Evolutionary conservation across 2,797 vertebrate species (phyloP).

Genomic region (Scyliorhinus canicula): DNA sequence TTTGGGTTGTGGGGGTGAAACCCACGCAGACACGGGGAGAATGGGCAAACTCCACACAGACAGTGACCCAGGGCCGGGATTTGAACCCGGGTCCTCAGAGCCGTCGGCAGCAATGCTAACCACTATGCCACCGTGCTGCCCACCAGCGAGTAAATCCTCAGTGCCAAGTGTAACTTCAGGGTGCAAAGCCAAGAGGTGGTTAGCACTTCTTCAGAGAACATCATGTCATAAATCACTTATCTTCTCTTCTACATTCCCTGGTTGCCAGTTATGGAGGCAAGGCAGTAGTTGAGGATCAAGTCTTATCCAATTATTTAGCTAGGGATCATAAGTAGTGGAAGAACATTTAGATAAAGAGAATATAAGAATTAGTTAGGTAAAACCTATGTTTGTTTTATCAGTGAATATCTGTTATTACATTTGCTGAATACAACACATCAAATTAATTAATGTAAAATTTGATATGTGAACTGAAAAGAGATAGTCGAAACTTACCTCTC

Average conservation of each 20-base stretch:
- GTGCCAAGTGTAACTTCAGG: background rate
- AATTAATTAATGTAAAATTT: background rate
- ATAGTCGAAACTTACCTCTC: background rate
- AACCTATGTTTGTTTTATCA: background rate
- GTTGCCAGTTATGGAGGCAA: background rate
- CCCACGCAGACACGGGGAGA: too few species aligned
- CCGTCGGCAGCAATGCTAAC: too few species aligned
- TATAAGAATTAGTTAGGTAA: background rate
- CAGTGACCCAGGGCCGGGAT: too few species aligned
- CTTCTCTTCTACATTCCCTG: background rate
- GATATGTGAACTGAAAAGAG: background rate
- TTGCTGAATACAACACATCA: background rate
- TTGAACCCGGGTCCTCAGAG: too few species aligned
- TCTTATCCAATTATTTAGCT: background rate
- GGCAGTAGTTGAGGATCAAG: background rate
- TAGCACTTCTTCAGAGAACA: background rate
- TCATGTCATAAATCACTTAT: background rate
- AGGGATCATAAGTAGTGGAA: background rate
- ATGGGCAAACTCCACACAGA: too few species aligned
- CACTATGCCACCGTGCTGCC: too few species aligned
- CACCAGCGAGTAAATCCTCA: too few species aligned
- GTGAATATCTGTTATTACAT: background rate
- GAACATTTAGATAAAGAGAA: background rate
- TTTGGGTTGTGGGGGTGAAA: too few species aligned
- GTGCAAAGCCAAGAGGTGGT: background rate